Evolutionary conservation across 2,797 vertebrate genomes (phyloP), one percentile per base, ranked within the genome.

Genomic region (Scarus forsteni): DNA sequence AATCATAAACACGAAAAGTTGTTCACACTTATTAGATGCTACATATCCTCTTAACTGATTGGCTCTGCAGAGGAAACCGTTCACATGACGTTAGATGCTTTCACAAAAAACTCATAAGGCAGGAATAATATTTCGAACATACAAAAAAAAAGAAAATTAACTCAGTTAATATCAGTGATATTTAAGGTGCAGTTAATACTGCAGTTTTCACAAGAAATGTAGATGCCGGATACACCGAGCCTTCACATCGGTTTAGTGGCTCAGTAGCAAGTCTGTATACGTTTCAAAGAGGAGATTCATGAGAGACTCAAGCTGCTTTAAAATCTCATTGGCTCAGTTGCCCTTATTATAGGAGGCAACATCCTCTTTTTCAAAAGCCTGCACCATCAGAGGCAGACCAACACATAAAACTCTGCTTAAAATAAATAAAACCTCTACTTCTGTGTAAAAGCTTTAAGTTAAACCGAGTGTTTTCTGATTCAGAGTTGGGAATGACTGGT

Each of bases 51-150:
- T 10, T 5, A 55, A 27, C 40, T 27, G 12, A 62, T 79, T 43
- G 0, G 68, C 73, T 77, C 71, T 66, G 40, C 71, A 66, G 53
- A 75, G 43, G 38, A 75, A 44, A 68, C 36, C 50, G 51, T 60
- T 80, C 68, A 70, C 49, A 34, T 46, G 59, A 58, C 65, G 60
- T 67, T 48, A 14, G 12, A 48, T 73, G 59, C 63, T 73, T 78
- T 39, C 38, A 76, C 49, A 70, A 63, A 60, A 57, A 0, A n/a
- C 52, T 51, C 6, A 76, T 84, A 92, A 93, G 89, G 88, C 92
- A 89, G 65, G 77, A 80, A 80, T 73, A 51, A 19, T n/a, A 0
- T 65, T 75, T 71, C 59, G 40, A 56, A 70, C 52, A n/a, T 19
- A 76, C 2, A 71, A 55, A 27, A 53, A 64, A 53, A 51, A 75